These are phyloP conservation scores for Trissolcus brochymenae DNA, from an alignment of 2,888 invertebrate genomes.

Conservation along the genomic window DNA sequence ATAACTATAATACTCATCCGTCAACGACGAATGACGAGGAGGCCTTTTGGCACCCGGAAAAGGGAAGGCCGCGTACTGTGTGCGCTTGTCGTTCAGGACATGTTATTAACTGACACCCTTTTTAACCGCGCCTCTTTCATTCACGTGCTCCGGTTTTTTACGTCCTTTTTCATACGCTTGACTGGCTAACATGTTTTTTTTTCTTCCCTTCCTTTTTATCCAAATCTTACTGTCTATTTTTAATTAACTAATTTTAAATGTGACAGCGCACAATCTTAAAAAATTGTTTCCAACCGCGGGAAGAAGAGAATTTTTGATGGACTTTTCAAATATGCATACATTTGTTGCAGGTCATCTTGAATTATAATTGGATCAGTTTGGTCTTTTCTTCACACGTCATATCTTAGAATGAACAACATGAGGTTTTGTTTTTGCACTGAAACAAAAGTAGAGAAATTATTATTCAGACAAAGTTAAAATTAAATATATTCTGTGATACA, in stretches of 20 bases:
- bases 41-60: constrained; percentile 58
- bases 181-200: constrained; percentile 28
- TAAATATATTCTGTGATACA: neutral
- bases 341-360: no score
- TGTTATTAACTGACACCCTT: constrained; percentile 71
- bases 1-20: constrained; percentile 45
- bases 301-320: no score
- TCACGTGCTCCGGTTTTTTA: constrained; percentile 38
- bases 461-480: neutral
- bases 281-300: no score
- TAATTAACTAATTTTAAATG: constrained; percentile 49
- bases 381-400: no score
- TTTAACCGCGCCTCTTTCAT: constrained; percentile 58
- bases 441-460: neutral
- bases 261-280: constrained; percentile 20
- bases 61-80: constrained; percentile 69
- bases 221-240: constrained; percentile 51
- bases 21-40: constrained; percentile 52
- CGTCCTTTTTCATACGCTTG: constrained; percentile 58
- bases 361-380: no score
- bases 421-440: no score
- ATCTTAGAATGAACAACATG: no score
- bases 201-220: constrained; percentile 34
- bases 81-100: constrained; percentile 73
- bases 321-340: no score